Conservation (phyloP, 2,797 vertebrate species). For the Pseudomugil gertrudae region DNA sequence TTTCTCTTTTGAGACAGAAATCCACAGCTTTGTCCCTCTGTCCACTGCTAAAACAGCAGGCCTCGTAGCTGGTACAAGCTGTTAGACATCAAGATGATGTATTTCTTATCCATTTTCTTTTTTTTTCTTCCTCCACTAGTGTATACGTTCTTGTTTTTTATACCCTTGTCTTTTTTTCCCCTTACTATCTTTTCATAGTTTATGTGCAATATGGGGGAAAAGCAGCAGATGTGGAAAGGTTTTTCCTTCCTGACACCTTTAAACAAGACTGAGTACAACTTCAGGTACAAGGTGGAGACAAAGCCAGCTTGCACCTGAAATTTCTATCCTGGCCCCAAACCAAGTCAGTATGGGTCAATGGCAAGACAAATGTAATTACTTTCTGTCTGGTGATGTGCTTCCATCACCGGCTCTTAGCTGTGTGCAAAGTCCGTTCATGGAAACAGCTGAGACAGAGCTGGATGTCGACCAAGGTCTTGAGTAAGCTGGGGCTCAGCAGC, state of each 20-base stretch:
- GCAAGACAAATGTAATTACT: conserved; percentile 67
- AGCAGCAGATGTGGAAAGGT: conserved; percentile 16
- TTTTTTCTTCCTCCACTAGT: neutral
- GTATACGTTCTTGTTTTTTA: conserved; percentile 13
- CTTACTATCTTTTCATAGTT: conserved; percentile 25
- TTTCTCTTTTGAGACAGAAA: conserved; percentile 59
- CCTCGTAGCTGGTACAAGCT: conserved; percentile 35
- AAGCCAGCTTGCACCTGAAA: conserved; percentile 16
- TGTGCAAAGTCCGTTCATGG: conserved; percentile 55
- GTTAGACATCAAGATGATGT: conserved; percentile 34
- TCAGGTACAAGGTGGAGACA: conserved; percentile 12
- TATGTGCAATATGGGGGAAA: conserved; percentile 27
- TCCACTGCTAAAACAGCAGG: conserved; percentile 61
- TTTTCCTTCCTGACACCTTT: conserved; percentile 18
- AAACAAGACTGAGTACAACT: conserved; percentile 33
- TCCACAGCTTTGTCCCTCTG: conserved; percentile 37
- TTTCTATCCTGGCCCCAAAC: conserved; percentile 32
- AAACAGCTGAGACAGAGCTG: conserved; percentile 51
- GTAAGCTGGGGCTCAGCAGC: conserved; percentile 65
- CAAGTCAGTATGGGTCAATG: conserved; percentile 57
- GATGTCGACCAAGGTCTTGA: conserved; percentile 52
- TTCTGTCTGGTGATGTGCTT: conserved; percentile 53
- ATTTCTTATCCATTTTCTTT: conserved; percentile 5
- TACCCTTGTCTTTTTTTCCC: neutral
- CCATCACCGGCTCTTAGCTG: conserved; percentile 62